Conservation (phyloP, 37 sponge, comb jelly and placozoan species). For the Cladorhizidae sp. region DNA sequence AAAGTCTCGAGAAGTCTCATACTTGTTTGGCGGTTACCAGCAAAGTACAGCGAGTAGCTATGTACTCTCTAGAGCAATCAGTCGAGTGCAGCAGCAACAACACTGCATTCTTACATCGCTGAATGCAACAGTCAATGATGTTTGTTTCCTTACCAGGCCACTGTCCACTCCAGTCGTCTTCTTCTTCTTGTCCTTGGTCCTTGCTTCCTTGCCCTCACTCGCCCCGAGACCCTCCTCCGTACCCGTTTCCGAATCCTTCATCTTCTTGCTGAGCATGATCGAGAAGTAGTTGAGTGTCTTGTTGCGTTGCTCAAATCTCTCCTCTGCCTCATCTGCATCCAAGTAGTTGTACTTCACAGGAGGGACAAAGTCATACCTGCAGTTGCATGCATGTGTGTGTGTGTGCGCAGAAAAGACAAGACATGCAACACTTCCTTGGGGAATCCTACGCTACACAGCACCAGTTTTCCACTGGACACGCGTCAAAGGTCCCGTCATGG, state of each 20-base stretch:
- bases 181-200: constrained; percentile 22
- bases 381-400: background rate
- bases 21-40: too few relatives aligned
- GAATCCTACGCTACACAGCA: background rate
- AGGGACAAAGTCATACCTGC: constrained; percentile 82
- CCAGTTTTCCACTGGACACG: constrained; percentile 78
- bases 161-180: background rate
- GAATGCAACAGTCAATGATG: background rate
- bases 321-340: constrained; percentile 90
- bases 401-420: background rate
- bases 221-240: constrained; percentile 10
- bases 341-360: constrained; percentile 83
- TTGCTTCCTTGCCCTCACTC: constrained; percentile 1
- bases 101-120: background rate
- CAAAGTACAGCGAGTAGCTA: too few relatives aligned
- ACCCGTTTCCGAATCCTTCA: constrained; percentile 56
- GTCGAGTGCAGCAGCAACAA: too few relatives aligned
- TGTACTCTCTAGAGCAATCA: too few relatives aligned
- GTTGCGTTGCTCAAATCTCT: constrained; percentile 70
- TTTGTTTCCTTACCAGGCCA: constrained; percentile 2
- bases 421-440: background rate
- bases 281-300: constrained; percentile 90
- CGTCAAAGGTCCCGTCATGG: constrained; percentile 77
- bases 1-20: too few relatives aligned
- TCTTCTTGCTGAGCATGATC: constrained; percentile 81